Percentiles rank a stretch among this genome's conserved stretches.
Conservation (phyloP, 1,140 invertebrate genomes). For the Drosophila gunungcola region DNA sequence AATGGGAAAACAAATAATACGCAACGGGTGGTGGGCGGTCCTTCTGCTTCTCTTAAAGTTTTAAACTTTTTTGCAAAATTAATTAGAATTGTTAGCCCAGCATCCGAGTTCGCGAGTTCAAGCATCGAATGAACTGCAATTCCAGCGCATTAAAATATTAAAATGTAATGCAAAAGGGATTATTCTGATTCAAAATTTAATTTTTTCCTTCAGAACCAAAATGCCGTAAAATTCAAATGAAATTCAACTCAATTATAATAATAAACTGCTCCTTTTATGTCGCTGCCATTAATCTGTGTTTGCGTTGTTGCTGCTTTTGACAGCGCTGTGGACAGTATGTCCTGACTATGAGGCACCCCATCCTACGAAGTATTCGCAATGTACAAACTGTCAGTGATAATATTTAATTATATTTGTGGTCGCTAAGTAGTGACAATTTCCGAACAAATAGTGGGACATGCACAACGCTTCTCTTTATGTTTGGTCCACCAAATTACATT, state of each 20-base stretch:
- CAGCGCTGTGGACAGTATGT: background rate
- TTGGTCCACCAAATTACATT: too few relatives aligned
- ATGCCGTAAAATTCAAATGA: slow-evolving; percentile 65
- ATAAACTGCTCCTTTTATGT: slow-evolving; percentile 53
- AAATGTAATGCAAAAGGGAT: slow-evolving; percentile 49
- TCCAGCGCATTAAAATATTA: slow-evolving; percentile 38
- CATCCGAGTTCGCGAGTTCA: background rate
- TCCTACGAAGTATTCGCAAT: too few relatives aligned
- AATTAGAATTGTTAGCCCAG: background rate
- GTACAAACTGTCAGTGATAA: too few relatives aligned
- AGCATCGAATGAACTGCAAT: background rate
- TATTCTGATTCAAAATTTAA: slow-evolving; percentile 49
- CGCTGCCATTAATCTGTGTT: slow-evolving; percentile 9
- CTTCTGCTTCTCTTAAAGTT: background rate
- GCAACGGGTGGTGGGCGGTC: background rate
- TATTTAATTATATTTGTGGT: too few relatives aligned
- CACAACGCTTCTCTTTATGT: too few relatives aligned
- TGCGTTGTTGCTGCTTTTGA: background rate
- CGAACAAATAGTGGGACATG: too few relatives aligned
- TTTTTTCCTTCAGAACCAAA: slow-evolving; percentile 48
- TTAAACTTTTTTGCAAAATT: background rate
- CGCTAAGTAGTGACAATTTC: too few relatives aligned
- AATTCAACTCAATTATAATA: slow-evolving; percentile 66
- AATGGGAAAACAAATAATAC: background rate
- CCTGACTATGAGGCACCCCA: background rate